A percentile compares a stretch with the other conserved stretches of the same genome.
Evolutionary conservation across 2,797 vertebrate species (phyloP).

Genomic region (Urocyon cinereoargenteus): DNA sequence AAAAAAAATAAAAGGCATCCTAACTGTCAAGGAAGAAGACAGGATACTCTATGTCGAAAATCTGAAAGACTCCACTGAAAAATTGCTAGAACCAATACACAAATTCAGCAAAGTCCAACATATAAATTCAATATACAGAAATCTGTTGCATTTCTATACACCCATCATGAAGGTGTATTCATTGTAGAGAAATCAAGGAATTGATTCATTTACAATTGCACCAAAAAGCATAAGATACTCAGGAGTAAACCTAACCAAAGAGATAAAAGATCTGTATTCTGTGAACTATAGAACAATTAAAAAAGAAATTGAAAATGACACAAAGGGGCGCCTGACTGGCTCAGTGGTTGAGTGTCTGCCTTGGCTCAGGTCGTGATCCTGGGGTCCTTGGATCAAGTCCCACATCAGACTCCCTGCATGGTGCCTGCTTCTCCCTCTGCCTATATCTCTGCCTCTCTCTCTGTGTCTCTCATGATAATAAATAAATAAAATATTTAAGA

Average conservation of each 20-base stretch:
- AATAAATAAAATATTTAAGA: background rate
- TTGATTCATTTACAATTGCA: background rate
- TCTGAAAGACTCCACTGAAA: background rate
- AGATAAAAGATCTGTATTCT: background rate
- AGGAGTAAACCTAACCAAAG: background rate
- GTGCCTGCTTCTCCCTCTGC: no score
- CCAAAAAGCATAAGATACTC: background rate
- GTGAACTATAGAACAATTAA: background rate
- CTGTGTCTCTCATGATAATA: no score
- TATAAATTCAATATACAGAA: background rate
- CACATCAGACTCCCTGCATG: no score
- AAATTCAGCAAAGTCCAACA: background rate
- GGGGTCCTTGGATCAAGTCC: no score
- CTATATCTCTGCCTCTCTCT: no score
- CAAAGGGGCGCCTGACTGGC: background rate
- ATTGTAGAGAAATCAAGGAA: background rate
- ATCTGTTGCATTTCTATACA: background rate
- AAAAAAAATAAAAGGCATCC: background rate
- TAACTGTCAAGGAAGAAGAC: background rate
- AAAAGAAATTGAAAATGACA: background rate
- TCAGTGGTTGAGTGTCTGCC: no score
- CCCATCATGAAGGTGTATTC: background rate
- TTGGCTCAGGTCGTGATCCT: no score
- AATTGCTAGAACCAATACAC: background rate
- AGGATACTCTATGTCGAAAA: background rate